A percentile compares a stretch with the other conserved stretches of the same genome.
Conservation (phyloP, 2,888 invertebrate genomes). For the Osedax fenrisi region DNA sequence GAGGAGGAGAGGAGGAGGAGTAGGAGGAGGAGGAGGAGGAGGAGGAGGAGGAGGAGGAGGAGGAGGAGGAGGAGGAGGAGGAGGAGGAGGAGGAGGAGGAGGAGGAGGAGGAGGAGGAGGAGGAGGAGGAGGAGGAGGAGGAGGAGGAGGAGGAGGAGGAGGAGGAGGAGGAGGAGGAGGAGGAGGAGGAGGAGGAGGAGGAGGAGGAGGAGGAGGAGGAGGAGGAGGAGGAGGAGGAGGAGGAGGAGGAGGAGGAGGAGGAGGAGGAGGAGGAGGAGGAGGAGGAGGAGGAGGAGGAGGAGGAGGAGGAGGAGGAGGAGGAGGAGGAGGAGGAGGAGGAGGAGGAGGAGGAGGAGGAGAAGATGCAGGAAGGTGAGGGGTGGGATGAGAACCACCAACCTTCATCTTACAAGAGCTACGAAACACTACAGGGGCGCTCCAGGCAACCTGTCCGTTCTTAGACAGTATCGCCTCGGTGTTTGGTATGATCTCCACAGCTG, state of each 20-base stretch:
- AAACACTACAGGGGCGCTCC: background rate
- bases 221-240: background rate
- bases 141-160: background rate
- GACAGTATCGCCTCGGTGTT: background rate
- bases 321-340: background rate
- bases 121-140: too few species aligned
- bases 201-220: too few species aligned
- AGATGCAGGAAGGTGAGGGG: background rate
- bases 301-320: background rate
- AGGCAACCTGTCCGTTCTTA: background rate
- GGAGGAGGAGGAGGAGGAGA: background rate
- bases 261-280: background rate
- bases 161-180: background rate
- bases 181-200: background rate
- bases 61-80: too few species aligned
- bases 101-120: too few species aligned
- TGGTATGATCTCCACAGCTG: background rate
- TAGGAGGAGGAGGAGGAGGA: too few species aligned
- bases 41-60: too few species aligned
- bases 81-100: too few species aligned
- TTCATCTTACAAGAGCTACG: background rate
- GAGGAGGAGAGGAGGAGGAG: too few species aligned
- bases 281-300: background rate
- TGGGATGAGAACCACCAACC: background rate
- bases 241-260: background rate